Percentiles rank a stretch among this genome's conserved stretches.
phyloP scores from a whole-genome alignment of 2,888 invertebrate species.

The Pterobdella sp. region DNA sequence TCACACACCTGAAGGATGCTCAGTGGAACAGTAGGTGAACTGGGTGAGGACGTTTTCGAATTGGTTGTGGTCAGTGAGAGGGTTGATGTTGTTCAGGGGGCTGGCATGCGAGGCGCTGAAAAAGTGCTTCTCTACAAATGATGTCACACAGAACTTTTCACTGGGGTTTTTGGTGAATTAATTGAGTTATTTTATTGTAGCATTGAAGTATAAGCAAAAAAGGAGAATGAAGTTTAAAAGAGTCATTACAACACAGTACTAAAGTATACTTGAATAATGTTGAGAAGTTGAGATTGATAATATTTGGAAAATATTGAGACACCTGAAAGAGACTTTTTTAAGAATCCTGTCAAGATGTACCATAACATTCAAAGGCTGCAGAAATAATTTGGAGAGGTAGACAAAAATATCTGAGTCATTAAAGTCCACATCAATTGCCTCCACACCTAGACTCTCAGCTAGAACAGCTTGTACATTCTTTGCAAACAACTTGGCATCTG shows the following conservation, averaged over 20 bases:
- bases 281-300: too few relatives aligned
- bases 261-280: too few relatives aligned
- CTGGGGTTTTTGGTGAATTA: not conserved
- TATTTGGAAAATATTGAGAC: too few relatives aligned
- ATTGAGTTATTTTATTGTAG: not conserved
- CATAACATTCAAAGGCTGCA: not conserved
- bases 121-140: not conserved
- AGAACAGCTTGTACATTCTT: slow-evolving; percentile 79
- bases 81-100: not conserved
- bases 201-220: not conserved
- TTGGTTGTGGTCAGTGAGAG: not conserved
- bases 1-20: too few relatives aligned
- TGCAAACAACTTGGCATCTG: slow-evolving; percentile 78
- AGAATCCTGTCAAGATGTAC: not conserved
- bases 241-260: not conserved
- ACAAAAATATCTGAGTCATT: slow-evolving; percentile 2
- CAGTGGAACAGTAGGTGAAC: too few relatives aligned
- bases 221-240: not conserved
- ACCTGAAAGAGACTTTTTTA: not conserved
- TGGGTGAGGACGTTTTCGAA: not conserved
- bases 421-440: not conserved
- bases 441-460: slow-evolving; percentile 57
- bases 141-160: not conserved
- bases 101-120: not conserved
- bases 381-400: not conserved